Base-by-base conservation (phyloP, 2,797 vertebrate genomes). In the Typhlichthys eigenmanni region DNA sequence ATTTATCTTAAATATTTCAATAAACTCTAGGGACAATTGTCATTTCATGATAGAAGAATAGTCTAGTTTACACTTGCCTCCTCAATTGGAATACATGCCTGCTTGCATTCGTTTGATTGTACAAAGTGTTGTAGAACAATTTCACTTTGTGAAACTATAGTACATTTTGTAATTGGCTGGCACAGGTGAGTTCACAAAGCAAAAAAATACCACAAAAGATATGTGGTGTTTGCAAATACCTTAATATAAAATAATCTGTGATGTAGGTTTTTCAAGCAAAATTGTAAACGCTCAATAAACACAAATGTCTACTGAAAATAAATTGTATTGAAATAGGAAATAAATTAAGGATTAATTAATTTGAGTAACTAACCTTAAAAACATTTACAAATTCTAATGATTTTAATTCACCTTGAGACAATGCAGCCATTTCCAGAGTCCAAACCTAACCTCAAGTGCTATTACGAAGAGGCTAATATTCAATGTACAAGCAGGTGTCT, bases 401-500 rank as follows among this genome's bases (percentile, higher is more conserved):
- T 58, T 38, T 43, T 66, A 49, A 57, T 47, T 64, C 12, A 13
- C 43, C 34, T 16, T 47, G n/a, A 54, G 5, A 51, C 9, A 12
- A 0, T 12, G 55, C 17, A 50, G 7, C 17, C 56, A 64, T 73
- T 71, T 76, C 77, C 80, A 12, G 16, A 0, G 2, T 77, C 69
- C 53, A 58, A 4, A 13, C 29, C 11, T 72, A 62, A 69, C 72
- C 68, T 66, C 61, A 62, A 29, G 48, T 58, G 13, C 59, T 55
- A 70, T 61, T 86, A 74, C 79, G 83, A 84, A 79, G 75, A 85
- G 58, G 59, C 3, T 2, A 47, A 11, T 51, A 47, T 64, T 60
- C 19, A 52, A 12, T 70, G 62, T 58, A 5, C 3, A 49, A 64
- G 46, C 76, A 86, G 84, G 82, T 90, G 88, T 84, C 73, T 64